Evolutionary conservation across 1,140 invertebrate species (phyloP), one percentile per base, ranked within the genome.

Genomic region (Meloidogyne exigua): DNA sequence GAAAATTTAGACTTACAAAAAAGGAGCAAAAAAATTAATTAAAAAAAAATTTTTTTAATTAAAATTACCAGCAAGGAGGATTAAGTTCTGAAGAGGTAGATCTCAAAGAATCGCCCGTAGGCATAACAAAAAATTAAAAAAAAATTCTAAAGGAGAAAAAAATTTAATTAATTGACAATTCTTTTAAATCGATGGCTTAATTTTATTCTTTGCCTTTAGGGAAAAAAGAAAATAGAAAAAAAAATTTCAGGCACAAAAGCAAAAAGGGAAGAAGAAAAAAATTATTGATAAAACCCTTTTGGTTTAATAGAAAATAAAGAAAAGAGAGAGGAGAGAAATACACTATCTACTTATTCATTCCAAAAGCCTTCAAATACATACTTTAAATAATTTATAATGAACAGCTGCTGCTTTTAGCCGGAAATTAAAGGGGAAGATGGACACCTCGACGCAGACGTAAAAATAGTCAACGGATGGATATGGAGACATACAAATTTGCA

Each of bases 61-160:
- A 5, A n/a, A 23, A 28, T 44, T 57, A 62, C 28, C 69, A 72
- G 23, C 12, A 23, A 23, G 18, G 69, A n/a, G 62, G 39, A 94
- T 87, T 95, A 95, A 39, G 90, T 89, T 57, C 93, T 84, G 79
- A 92, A n/a, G 49, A 57, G 3, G 49, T 57, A 57, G 49, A 57
- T 57, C 49, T 57, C 7, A 57, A n/a, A n/a, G 49, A 57, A 57
- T 57, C 49, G 49, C 49, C 49, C 49, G 49, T 57, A 57, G 49
- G 49, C 49, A 57, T 57, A 57, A 57, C 7, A n/a, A n/a, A 57
- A 57, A 57, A 57, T n/a, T 15, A 18, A 57, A 18, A 57, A 57
- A 57, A 57, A n/a, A 0, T n/a, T n/a, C 21, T 49, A 7, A 57
- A 57, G 10, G 9, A 57, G 13, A n/a, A 57, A n/a, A n/a, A n/a